Percentiles rank a stretch among this genome's conserved stretches.
These are phyloP conservation scores for Epinephelus awoara DNA, from an alignment of 2,797 vertebrate genomes.

Conservation along the genomic window DNA sequence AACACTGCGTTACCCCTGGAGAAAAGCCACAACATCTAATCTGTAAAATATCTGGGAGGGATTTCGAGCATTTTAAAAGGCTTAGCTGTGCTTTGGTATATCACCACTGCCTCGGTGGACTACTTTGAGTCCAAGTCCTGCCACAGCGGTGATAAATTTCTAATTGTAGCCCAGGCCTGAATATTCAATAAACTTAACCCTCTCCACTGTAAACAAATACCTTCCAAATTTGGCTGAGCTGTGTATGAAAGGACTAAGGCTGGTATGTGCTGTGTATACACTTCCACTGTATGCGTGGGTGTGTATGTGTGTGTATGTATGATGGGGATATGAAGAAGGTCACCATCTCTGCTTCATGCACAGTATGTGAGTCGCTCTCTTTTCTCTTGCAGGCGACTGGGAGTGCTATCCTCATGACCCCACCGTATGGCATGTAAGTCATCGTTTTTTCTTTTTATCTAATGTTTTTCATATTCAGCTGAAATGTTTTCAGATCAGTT, in stretches of 20 bases:
- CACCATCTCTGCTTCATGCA: constrained; percentile 8
- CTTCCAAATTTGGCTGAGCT: constrained; percentile 68
- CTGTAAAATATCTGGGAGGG: constrained; percentile 46
- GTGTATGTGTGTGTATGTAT: neutral
- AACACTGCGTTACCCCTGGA: constrained; percentile 9
- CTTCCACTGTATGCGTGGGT: neutral
- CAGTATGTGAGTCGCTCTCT: constrained; percentile 43
- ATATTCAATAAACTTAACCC: constrained; percentile 78
- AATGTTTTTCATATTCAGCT: neutral
- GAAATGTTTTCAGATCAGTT: neutral
- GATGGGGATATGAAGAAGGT: constrained; percentile 24
- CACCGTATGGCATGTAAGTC: constrained; percentile 96
- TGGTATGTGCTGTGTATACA: constrained; percentile 74
- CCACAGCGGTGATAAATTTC: constrained; percentile 53
- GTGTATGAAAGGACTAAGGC: constrained; percentile 68
- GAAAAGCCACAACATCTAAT: constrained; percentile 37
- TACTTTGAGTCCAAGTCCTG: constrained; percentile 29
- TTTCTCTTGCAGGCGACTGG: constrained; percentile 92
- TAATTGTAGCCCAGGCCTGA: constrained; percentile 63
- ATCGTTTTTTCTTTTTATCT: neutral
- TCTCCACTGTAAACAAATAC: constrained; percentile 73
- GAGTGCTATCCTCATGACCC: constrained; percentile 97
- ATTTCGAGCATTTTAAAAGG: constrained; percentile 36
- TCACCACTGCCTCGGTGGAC: constrained; percentile 16
- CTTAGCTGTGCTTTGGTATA: constrained; percentile 36